Base-by-base conservation (phyloP, 2,797 vertebrate species). In the Borostomias antarcticus region DNA sequence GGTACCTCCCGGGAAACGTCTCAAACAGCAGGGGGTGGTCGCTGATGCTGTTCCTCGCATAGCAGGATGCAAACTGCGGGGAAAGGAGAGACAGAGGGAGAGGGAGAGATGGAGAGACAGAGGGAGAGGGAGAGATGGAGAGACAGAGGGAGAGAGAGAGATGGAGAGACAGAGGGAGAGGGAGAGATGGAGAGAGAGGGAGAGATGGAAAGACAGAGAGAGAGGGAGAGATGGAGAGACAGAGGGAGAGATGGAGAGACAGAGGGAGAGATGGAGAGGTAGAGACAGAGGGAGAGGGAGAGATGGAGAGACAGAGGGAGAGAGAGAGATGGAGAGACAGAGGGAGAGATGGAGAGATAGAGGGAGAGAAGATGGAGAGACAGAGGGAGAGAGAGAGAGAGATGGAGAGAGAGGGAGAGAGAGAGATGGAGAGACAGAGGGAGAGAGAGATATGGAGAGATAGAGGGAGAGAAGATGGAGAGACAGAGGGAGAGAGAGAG, bases 11-110 rank as follows among this genome's bases (percentile, higher is more conserved):
- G 6, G 72, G 53, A 0, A 77, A 81, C 57, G 43, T 79, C 1
- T 89, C 86, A 8, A 90, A 89, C 45, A 90, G 65, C 54, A 86
- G 70, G 10, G 85, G 82, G 61, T 83, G 81, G 57, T 40, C 33
- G 19, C 21, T 25, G 25, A 51, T 23, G 1, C 76, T 78, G 66
- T 71, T 74, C 53, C 64, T 69, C n/a, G 68, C 88, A 67, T 91
- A 93, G 70, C 91, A 93, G 61, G 91, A 93, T 0, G 87, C 92
- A 83, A 85, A 93, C 92, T 93, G 64, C 10, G 21, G 35, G 15
- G 28, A n/a, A n/a, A n/a, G 28, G 7, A 52, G 33, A 25, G 28
- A 37, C n/a, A n/a, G n/a, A n/a, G n/a, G 37, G 21, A 19, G 28
- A 15, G 35, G 17, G 54, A 61, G 58, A n/a, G n/a, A n/a, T n/a